These are phyloP conservation scores for Harpagus bidentatus DNA, from an alignment of 2,113 vertebrate genomes.

Conservation along the genomic window DNA sequence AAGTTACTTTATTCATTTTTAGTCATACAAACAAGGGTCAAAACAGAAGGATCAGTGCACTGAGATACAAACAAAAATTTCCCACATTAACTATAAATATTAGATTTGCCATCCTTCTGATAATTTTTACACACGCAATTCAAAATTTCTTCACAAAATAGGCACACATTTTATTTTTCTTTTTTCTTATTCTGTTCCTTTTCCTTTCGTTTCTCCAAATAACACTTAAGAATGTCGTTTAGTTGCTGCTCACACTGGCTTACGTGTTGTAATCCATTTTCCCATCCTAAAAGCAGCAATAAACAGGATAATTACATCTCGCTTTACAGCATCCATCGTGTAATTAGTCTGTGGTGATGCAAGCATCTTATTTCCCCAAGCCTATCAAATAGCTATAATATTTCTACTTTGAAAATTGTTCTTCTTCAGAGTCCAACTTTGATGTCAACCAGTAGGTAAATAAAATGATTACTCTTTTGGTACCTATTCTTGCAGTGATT, in stretches of 20 bases:
- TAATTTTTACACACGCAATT: not conserved
- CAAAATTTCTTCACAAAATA: not conserved
- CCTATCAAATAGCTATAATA: not conserved
- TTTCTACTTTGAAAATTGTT: not conserved
- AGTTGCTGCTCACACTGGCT: slow-evolving; percentile 69
- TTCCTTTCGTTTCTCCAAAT: slow-evolving; percentile 55
- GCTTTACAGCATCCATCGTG: not conserved
- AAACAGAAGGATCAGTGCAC: not conserved
- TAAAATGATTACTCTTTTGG: not conserved
- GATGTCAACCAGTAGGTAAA: not conserved
- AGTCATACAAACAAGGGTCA: not conserved
- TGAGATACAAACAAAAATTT: not conserved
- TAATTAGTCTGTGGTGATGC: not conserved
- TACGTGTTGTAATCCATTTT: slow-evolving; percentile 72
- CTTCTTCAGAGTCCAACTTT: not conserved
- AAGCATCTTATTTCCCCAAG: not conserved
- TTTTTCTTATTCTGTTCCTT: slow-evolving; percentile 30
- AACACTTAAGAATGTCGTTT: slow-evolving; percentile 56
- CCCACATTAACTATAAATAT: not conserved
- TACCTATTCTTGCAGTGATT: too few species aligned
- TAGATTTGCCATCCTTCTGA: not conserved
- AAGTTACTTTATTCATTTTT: not conserved
- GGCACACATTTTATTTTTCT: not conserved
- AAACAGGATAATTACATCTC: not conserved
- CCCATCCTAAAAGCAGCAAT: slow-evolving; percentile 51